phyloP scores from a whole-genome alignment of 2,797 vertebrate species.

The Micrastur ruficollis region DNA sequence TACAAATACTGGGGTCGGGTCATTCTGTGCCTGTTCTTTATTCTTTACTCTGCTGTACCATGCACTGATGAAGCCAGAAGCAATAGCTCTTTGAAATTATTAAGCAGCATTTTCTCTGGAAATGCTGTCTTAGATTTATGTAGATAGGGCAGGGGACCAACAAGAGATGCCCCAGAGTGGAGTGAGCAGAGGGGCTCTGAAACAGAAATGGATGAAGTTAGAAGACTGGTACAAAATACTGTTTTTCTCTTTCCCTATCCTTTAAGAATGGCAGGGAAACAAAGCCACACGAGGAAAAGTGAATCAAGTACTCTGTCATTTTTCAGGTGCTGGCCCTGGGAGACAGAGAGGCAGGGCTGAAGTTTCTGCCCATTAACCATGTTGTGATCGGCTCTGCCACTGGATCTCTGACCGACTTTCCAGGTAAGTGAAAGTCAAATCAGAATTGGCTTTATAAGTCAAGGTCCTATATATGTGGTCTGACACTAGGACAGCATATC shows the following conservation, averaged over 20 bases:
- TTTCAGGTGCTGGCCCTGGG: not conserved
- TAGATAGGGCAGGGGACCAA: constrained; percentile 12
- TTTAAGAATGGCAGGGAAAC: not conserved
- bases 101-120: constrained; percentile 36
- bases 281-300: not conserved
- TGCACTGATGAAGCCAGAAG: constrained; percentile 5
- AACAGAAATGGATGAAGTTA: not conserved
- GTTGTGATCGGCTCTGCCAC: not conserved
- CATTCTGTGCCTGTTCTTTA: not conserved
- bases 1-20: not conserved
- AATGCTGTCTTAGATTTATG: constrained; percentile 1
- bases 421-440: not conserved
- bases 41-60: not conserved
- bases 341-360: not conserved
- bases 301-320: not conserved
- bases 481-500: accelerated
- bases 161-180: not conserved
- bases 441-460: not conserved
- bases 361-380: not conserved
- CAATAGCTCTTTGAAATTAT: constrained; percentile 47
- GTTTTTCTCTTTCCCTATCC: not conserved
- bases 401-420: not conserved
- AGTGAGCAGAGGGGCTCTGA: not conserved
- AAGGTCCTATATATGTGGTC: not conserved
- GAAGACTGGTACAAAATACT: not conserved